Percentiles rank a stretch among this genome's conserved stretches.
phyloP scores from a whole-genome alignment of 2,797 vertebrate species.

The Malacoraja senta region DNA sequence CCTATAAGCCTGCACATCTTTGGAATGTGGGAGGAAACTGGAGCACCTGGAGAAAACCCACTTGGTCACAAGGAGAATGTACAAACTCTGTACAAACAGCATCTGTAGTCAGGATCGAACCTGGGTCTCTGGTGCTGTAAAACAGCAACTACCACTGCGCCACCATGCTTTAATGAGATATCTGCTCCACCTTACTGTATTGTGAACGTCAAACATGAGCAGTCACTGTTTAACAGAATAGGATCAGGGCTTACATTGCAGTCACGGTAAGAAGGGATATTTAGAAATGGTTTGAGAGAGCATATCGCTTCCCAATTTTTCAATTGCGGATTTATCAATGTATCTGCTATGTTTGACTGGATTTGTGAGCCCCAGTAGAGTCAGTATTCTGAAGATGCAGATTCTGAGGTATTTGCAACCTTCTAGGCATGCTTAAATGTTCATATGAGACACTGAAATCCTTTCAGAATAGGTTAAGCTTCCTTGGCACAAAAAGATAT shows the following conservation, averaged over 20 bases:
- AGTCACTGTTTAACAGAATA: not conserved
- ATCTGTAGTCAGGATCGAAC: no score
- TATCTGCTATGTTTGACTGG: not conserved
- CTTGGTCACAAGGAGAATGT: no score
- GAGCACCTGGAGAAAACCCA: no score
- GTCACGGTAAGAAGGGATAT: not conserved
- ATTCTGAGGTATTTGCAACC: not conserved
- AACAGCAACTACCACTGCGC: no score
- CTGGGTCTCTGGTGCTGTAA: no score
- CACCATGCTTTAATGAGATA: not conserved
- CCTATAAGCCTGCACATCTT: no score
- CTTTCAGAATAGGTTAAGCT: not conserved
- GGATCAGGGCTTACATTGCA: not conserved
- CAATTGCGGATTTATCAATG: not conserved
- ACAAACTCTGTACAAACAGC: no score
- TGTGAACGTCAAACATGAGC: not conserved
- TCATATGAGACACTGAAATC: not conserved
- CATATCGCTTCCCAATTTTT: not conserved
- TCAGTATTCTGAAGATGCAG: not conserved
- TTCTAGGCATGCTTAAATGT: not conserved
- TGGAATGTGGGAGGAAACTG: no score
- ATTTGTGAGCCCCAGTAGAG: not conserved
- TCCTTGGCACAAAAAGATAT: not conserved
- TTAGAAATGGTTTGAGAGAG: not conserved
- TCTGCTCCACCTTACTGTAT: not conserved